Evolutionary conservation across 2,888 invertebrate genomes (phyloP).

Genomic region (Podabrus alpinus): DNA sequence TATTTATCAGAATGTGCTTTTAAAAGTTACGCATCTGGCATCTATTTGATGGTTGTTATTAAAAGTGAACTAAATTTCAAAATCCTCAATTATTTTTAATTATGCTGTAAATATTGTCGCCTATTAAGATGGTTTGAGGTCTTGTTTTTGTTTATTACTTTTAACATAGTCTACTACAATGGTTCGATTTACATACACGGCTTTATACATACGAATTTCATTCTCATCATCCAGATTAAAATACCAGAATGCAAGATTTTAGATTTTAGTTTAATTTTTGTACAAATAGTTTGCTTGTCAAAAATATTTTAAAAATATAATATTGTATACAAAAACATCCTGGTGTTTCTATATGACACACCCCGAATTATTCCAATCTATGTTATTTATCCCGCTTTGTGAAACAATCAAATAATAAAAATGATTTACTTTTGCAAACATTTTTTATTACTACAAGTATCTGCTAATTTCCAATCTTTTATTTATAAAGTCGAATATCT

Average conservation of each 20-base stretch:
- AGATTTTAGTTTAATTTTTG: conserved; percentile 38
- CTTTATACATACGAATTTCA: not conserved
- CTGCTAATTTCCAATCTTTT: not conserved
- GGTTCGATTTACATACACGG: not conserved
- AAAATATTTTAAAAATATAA: conserved; percentile 45
- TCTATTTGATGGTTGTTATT: not conserved
- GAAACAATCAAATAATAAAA: conserved; percentile 47
- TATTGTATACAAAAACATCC: conserved; percentile 39
- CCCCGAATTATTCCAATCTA: conserved; percentile 37
- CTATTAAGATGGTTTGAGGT: conserved; percentile 1
- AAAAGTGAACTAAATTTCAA: not conserved
- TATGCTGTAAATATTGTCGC: not conserved
- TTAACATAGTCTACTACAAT: not conserved
- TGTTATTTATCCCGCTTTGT: conserved; percentile 44
- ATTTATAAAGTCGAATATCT: not conserved
- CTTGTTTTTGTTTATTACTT: not conserved
- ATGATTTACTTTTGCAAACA: conserved; percentile 3
- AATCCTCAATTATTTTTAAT: not conserved
- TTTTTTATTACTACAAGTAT: not conserved
- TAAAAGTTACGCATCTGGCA: not conserved
- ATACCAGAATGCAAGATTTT: conserved; percentile 24
- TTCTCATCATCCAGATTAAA: conserved; percentile 9
- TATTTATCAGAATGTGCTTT: conserved; percentile 1
- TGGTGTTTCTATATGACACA: conserved; percentile 29
- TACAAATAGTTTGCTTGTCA: conserved; percentile 28